Evolutionary conservation across 1,140 invertebrate genomes (phyloP), one percentile per base, ranked within the genome.

Genomic region (Nilaparvata lugens): DNA sequence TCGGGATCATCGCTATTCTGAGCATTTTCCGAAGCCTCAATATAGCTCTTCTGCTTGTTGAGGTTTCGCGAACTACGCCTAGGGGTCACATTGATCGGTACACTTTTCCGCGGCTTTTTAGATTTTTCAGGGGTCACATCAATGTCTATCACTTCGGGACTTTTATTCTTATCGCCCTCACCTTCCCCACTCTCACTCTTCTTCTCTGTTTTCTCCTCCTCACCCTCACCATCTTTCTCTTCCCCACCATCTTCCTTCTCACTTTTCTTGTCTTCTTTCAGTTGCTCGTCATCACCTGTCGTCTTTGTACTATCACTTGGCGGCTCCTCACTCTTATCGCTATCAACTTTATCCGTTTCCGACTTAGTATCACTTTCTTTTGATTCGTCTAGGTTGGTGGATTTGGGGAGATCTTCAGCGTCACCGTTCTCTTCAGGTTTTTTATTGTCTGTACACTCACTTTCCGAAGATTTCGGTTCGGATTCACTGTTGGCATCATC

Each of bases 61-160:
- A 84, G 75, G 65, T 81, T 82, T 52, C 83, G 75, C 63, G 79
- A 81, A 70, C 82, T 84, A 61, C 83, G 74, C 60, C 83, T 71
- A 2, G 83, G 76, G 18, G 76, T 80, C 58, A 81, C 72, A 55
- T 67, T 76, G 55, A 71, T 70, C 56, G 76, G 70, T 60, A 76
- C 75, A n/a, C 73, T 72, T 19, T 62, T 63, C 58, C 78, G 76
- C 43, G 56, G 56, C 28, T 73, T 76, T 58, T 70, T 76, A 57
- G 63, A 25, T 13, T 64, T 62, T 45, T 67, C 65, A 57, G 60
- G 60, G 13, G 62, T 65, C 18, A 62, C 51, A 18, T 64, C 63
- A 52, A 61, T 68, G 24, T 73, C 70, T 13, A 55, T 43, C 21
- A 61, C 65, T 31, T 60, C 60, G 57, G 59, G 1, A 31, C 43